Evolutionary conservation across 2,797 vertebrate genomes (phyloP).

Genomic region (Streptopelia turtur): DNA sequence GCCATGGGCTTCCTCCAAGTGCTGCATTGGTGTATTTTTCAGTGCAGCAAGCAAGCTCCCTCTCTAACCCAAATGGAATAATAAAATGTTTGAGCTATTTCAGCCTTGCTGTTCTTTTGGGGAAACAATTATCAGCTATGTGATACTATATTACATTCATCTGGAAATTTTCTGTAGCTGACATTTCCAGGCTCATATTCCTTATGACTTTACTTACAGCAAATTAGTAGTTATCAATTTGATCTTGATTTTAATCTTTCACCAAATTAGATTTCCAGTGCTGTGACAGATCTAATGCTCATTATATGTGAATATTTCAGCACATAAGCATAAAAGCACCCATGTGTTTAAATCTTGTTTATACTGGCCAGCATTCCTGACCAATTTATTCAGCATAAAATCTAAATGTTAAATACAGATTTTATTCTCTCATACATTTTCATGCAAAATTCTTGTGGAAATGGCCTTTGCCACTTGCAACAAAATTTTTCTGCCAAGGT

Average conservation of each 20-base stretch:
- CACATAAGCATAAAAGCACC: background rate
- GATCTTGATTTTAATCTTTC: slow-evolving; percentile 59
- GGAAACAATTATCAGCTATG: slow-evolving; percentile 52
- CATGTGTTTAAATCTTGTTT: slow-evolving; percentile 46
- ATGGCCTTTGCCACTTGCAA: slow-evolving; percentile 41
- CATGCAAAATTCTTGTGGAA: slow-evolving; percentile 7
- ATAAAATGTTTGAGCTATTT: slow-evolving; percentile 62
- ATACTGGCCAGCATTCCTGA: background rate
- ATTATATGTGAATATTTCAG: slow-evolving; percentile 26
- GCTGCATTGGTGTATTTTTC: slow-evolving; percentile 24
- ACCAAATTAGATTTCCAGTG: slow-evolving; percentile 45
- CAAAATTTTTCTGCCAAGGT: slow-evolving; percentile 15
- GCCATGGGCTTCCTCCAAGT: background rate
- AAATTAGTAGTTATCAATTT: slow-evolving; percentile 61
- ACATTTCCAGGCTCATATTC: slow-evolving; percentile 53
- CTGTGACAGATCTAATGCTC: slow-evolving; percentile 31
- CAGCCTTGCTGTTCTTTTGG: slow-evolving; percentile 57
- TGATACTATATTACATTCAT: slow-evolving; percentile 42
- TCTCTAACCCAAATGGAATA: slow-evolving; percentile 54
- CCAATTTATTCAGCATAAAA: slow-evolving; percentile 23
- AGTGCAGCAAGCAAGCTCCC: slow-evolving; percentile 12
- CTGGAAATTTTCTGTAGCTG: slow-evolving; percentile 47
- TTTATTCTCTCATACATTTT: slow-evolving; percentile 38
- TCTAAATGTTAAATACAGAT: slow-evolving; percentile 35
- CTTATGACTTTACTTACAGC: slow-evolving; percentile 41